phyloP scores from a whole-genome alignment of 2,888 invertebrate genomes.

The Osmoderma eremita region DNA sequence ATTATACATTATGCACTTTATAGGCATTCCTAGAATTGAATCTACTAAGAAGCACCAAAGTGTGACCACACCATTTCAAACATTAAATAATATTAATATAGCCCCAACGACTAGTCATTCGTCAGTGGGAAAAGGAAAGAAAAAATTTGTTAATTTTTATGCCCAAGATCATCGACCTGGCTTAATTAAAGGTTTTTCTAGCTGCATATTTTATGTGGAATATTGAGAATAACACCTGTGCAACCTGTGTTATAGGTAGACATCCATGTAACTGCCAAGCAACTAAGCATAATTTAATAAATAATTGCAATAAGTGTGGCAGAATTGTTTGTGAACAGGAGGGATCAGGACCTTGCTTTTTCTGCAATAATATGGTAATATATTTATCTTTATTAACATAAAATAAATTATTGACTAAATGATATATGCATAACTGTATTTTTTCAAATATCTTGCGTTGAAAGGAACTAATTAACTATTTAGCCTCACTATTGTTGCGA shows the following conservation, averaged over 20 bases:
- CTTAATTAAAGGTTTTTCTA: constrained; percentile 59
- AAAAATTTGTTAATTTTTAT: constrained; percentile 81
- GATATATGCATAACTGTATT: too few species aligned
- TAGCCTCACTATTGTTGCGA: too few species aligned
- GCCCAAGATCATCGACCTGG: constrained; percentile 71
- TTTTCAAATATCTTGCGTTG: too few species aligned
- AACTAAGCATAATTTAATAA: constrained; percentile 85
- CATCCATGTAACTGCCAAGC: constrained; percentile 94
- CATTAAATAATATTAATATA: constrained; percentile 40
- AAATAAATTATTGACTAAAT: too few species aligned
- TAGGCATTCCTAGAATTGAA: constrained; percentile 36
- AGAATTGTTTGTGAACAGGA: constrained; percentile 95
- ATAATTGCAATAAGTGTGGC: constrained; percentile 94
- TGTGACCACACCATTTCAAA: constrained; percentile 44
- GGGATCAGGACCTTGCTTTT: constrained; percentile 96
- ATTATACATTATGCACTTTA: background rate
- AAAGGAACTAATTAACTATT: too few species aligned
- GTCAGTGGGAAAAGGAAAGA: constrained; percentile 67
- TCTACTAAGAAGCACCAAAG: constrained; percentile 32
- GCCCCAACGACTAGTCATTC: constrained; percentile 49
- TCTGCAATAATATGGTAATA: constrained; percentile 85
- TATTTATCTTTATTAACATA: background rate
- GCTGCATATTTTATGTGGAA: background rate
- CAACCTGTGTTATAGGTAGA: constrained; percentile 71
- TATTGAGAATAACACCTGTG: constrained; percentile 34